Conservation (phyloP, 2,113 vertebrate species). For the Tyto alba region DNA sequence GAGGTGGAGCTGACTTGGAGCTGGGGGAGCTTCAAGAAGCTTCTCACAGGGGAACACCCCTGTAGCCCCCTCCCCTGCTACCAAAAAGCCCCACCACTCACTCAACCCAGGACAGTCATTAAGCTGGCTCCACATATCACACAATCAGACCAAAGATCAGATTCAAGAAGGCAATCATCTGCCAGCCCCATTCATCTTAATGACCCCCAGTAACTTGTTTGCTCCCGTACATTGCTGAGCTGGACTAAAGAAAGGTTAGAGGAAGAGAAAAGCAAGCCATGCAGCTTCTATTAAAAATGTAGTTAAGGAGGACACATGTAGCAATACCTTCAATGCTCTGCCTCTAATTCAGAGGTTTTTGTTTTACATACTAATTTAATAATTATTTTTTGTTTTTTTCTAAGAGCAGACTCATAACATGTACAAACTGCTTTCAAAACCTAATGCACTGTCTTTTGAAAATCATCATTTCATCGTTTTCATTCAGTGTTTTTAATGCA, state of each 20-base stretch:
- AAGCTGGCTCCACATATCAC: neutral
- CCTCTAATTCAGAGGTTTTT: neutral
- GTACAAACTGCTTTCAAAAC: neutral
- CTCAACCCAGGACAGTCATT: too few species aligned
- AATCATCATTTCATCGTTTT: neutral
- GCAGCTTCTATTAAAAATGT: neutral
- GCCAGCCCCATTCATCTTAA: neutral
- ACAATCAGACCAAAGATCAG: neutral
- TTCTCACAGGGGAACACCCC: too few species aligned
- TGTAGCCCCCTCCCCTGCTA: too few species aligned
- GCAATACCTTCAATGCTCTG: neutral
- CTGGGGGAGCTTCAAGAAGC: too few species aligned
- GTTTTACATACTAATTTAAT: neutral
- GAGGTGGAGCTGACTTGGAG: too few species aligned
- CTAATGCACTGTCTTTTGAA: neutral
- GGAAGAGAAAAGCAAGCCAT: neutral
- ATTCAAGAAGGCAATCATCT: neutral
- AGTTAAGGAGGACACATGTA: neutral
- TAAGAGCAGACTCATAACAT: neutral
- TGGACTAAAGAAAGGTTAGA: neutral
- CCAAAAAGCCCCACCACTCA: too few species aligned
- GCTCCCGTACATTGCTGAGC: neutral
- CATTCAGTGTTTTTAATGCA: neutral
- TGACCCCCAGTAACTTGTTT: neutral
- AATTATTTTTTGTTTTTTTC: neutral